Conservation (phyloP, 2,888 invertebrate species). For the Ichneumoninae sp. region DNA sequence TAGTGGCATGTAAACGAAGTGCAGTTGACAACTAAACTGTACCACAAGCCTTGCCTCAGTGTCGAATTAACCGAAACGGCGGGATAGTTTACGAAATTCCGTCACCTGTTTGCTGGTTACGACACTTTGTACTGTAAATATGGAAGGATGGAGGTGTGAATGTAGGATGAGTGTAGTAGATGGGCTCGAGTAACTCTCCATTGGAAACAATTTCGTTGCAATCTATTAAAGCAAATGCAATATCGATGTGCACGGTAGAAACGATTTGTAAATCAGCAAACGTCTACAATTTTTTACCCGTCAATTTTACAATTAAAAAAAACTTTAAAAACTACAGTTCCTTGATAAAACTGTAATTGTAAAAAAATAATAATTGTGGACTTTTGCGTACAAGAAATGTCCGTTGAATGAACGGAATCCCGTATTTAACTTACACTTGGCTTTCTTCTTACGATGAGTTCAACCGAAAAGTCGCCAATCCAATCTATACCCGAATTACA, state of each 20-base stretch:
- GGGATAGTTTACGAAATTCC: slow-evolving; percentile 10
- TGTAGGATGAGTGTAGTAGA: neutral
- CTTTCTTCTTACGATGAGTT: neutral
- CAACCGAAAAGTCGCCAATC: neutral
- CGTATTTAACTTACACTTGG: too few relatives aligned
- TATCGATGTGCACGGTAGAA: neutral
- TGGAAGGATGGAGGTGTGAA: neutral
- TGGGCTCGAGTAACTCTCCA: neutral
- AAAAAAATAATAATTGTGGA: too few relatives aligned
- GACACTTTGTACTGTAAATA: neutral
- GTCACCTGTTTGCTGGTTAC: slow-evolving; percentile 14
- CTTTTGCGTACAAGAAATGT: neutral
- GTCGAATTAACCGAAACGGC: slow-evolving; percentile 28
- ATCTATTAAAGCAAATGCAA: neutral
- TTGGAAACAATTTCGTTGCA: neutral
- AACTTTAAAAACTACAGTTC: neutral
- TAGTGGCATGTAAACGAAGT: slow-evolving; percentile 27
- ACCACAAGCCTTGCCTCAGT: neutral
- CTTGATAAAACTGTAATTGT: too few relatives aligned
- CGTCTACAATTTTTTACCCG: too few relatives aligned
- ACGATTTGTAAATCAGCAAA: neutral
- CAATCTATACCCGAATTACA: neutral
- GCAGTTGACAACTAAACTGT: slow-evolving; percentile 45
- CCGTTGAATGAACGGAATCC: too few relatives aligned
- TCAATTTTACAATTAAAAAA: neutral